Evolutionary conservation across 1,140 invertebrate species (phyloP), one percentile per base, ranked within the genome.

Genomic region (Dermatophagoides farinae): DNA sequence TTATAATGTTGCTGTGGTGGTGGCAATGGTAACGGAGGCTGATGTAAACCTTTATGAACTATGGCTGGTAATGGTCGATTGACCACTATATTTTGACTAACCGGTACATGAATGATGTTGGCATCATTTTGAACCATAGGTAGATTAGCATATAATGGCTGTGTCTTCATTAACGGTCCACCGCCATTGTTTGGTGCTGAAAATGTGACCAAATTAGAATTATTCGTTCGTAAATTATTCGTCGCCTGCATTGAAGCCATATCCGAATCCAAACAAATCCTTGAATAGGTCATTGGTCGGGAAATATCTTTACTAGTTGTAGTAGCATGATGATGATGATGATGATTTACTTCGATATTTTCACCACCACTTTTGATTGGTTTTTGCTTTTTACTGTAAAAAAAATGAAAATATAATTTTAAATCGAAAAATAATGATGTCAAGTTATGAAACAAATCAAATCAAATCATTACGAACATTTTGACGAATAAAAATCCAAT

Each of bases 311-410:
- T 61, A 22, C 59, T 60, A 11, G 44, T 31, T 31, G 8, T 31
- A 4, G 31, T 31, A 31, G 31, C 31, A 31, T 2, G 2, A 31
- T 31, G 31, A 31, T 31, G 31, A 31, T 31, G 47, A 25, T 50
- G 38, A 20, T 46, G 55, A 59, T 61, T 64, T 11, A 64, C 83
- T 73, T 86, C 82, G 11, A 88, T 79, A 66, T 87, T 87, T 69
- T 87, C 85, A 0, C 85, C 85, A 0, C 85, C 86, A 67, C 87
- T 87, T 69, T 87, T 88, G 0, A 87, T 83, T 1, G 85, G 83
- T 20, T 82, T 80, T 55, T 83, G 82, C 76, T 85, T 86, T 57
- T 84, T 79, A 46, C 82, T 83, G 65, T 18, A 72, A 70, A 60
- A 5, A 16, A 4, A 50, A 50, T 50, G 6, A 23, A 50, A 18